Percentiles rank a stretch among this genome's conserved stretches.
Conservation (phyloP, 2,797 vertebrate species). For the Leontopithecus rosalia region DNA sequence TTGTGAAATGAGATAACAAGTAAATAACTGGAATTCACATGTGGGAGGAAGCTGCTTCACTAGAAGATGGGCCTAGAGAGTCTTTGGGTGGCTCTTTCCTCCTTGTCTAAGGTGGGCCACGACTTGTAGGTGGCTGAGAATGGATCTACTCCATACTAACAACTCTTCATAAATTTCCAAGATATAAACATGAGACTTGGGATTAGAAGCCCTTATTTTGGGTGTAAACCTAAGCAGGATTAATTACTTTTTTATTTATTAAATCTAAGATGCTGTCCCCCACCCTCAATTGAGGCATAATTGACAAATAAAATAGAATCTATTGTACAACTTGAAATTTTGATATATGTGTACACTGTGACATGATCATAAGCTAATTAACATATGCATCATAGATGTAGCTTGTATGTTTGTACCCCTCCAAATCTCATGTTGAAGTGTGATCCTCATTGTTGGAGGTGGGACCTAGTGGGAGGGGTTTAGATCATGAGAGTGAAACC, state of each 20-base stretch:
- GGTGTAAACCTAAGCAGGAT: background rate
- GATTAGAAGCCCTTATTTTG: background rate
- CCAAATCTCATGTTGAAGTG: too few species aligned
- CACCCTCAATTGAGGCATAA: background rate
- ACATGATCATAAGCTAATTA: background rate
- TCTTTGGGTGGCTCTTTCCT: background rate
- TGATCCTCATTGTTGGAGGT: too few species aligned
- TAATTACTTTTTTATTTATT: background rate
- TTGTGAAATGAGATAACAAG: background rate
- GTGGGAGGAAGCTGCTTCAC: background rate
- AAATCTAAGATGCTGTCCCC: background rate
- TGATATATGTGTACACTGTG: too few species aligned
- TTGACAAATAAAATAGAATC: background rate
- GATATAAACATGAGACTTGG: background rate
- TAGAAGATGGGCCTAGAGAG: background rate
- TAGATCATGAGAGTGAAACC: too few species aligned
- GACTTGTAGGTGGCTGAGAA: background rate
- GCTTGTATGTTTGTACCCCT: too few species aligned
- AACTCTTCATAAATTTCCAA: background rate
- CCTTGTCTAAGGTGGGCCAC: background rate
- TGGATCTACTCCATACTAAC: background rate
- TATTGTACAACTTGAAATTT: background rate
- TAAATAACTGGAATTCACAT: background rate
- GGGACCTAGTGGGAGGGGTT: too few species aligned
- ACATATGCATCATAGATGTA: background rate